These are phyloP conservation scores for Paguma larvata DNA, from an alignment of 2,797 vertebrate genomes.

Conservation along the genomic window DNA sequence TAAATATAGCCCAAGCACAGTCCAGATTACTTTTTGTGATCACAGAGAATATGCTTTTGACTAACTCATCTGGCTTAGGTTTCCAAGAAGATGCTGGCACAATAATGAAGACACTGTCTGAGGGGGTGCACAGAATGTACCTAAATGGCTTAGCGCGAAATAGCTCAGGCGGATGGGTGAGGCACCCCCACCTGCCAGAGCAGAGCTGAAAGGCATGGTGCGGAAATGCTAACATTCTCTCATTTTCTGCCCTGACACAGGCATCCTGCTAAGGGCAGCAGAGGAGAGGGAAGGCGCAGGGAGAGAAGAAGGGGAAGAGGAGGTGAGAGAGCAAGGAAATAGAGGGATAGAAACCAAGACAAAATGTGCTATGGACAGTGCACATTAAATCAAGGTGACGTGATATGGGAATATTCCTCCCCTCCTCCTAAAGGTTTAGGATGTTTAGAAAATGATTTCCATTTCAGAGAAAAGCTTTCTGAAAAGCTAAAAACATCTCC, in stretches of 20 bases:
- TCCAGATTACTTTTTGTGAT: slow-evolving; percentile 63
- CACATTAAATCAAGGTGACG: neutral
- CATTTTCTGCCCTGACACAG: neutral
- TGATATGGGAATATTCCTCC: neutral
- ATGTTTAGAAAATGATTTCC: slow-evolving; percentile 48
- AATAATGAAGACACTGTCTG: slow-evolving; percentile 74
- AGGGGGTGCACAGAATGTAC: slow-evolving; percentile 60
- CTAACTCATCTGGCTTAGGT: slow-evolving; percentile 59
- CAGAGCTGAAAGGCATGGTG: neutral
- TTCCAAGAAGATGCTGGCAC: slow-evolving; percentile 79
- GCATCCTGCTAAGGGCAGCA: neutral
- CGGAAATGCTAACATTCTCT: neutral
- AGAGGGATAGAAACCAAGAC: neutral
- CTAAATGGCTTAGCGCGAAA: slow-evolving; percentile 46
- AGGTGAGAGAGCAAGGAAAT: neutral
- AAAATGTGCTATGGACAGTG: slow-evolving; percentile 17
- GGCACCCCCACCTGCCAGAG: neutral
- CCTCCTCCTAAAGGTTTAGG: neutral
- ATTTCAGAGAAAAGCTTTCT: slow-evolving; percentile 43
- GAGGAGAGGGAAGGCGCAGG: neutral
- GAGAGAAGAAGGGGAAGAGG: neutral
- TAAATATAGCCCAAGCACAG: slow-evolving; percentile 60
- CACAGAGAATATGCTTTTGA: slow-evolving; percentile 50
- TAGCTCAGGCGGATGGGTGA: slow-evolving; percentile 40
- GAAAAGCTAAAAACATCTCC: slow-evolving; percentile 45